Evolutionary conservation across 2,797 vertebrate genomes (phyloP).

Genomic region (Peromyscus eremicus): DNA sequence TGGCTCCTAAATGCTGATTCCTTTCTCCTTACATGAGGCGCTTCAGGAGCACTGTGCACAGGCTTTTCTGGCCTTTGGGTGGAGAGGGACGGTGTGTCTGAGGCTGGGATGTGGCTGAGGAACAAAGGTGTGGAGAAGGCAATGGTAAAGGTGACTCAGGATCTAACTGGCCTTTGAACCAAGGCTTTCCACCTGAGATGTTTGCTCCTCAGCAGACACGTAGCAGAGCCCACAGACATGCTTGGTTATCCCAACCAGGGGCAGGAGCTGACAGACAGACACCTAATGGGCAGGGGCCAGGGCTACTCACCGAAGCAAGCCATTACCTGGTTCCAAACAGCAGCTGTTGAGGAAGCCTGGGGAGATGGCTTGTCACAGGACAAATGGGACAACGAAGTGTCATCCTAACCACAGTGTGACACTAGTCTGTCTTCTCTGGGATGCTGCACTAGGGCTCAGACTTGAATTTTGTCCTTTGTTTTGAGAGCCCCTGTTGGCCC

Average conservation of each 20-base stretch:
- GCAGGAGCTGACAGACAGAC: not conserved
- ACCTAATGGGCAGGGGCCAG: not conserved
- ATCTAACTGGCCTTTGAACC: not conserved
- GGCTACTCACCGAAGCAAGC: not conserved
- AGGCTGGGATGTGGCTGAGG: no score
- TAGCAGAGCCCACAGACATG: not conserved
- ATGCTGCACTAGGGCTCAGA: not conserved
- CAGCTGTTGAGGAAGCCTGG: not conserved
- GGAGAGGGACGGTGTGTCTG: not conserved
- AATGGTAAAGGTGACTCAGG: rapidly evolving
- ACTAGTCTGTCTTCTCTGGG: not conserved
- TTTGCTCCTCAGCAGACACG: not conserved
- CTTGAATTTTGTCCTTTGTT: not conserved
- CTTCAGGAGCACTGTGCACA: not conserved
- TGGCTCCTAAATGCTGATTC: not conserved
- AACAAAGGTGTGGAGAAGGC: no score
- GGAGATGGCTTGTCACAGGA: not conserved
- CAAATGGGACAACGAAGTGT: not conserved
- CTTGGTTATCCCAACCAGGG: not conserved
- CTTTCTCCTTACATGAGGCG: rapidly evolving
- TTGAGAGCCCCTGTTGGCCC: not conserved
- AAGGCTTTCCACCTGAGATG: not conserved
- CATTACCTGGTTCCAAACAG: not conserved
- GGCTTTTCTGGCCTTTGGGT: not conserved
- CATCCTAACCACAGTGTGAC: rapidly evolving